Evolutionary conservation across 2,797 vertebrate genomes (phyloP), one percentile per base, ranked within the genome.

Genomic region (Halcyon chelicuti): DNA sequence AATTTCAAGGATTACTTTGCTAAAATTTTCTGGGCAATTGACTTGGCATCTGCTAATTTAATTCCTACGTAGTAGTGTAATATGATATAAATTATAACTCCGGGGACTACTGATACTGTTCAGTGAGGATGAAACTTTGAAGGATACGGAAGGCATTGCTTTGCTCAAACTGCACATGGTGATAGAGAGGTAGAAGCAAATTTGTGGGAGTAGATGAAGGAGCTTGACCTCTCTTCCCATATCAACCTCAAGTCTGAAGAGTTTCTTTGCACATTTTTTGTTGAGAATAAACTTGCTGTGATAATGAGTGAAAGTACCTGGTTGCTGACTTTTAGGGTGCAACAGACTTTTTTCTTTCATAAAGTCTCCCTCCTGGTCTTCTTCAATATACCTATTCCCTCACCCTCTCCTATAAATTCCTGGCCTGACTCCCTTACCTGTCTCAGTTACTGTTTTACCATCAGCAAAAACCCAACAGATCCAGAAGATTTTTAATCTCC

Each of bases 1-100:
- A 73, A 55, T 94, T 94, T 91, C 87, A 86, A 86, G 83, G 62
- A 42, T 55, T 60, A 60, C n/a, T 47, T 77, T 18, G 22, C 73
- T 81, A 67, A 94, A 86, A 66, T 86, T 93, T 95, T 35, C 71
- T 73, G 42, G 62, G 54, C 49, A 39, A 70, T 81, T 91, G 72
- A 18, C 54, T 90, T 96, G 81, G 79, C 66, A 63, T 84, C 75
- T 86, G 58, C 51, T 91, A 88, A 89, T 68, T 88, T 94, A 82
- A 92, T 88, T 91, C 78, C 58, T 22, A n/a, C 74, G 23, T 78
- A 72, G 21, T 42, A 29, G 57, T 75, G 37, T 79, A 92, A 86
- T 33, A 86, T 70, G 55, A 75, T 91, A 86, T 75, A 95, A 96
- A 96, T 94, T 73, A 78, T 66, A 88, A 80, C 91, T 90, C 95